phyloP scores from a whole-genome alignment of 1,140 invertebrate genomes.

The Agrilus planipennis region DNA sequence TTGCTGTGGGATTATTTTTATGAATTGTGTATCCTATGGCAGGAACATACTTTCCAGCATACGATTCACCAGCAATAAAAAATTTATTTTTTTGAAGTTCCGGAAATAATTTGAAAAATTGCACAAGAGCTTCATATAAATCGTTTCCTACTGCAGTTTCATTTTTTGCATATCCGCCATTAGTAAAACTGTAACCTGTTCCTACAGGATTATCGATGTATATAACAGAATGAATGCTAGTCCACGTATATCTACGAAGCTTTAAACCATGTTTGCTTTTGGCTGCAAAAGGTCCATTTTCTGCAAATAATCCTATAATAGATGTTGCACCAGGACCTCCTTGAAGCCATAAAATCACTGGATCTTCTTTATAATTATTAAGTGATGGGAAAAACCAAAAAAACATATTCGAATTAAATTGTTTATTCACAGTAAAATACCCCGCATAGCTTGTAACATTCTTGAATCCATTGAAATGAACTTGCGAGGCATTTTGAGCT shows the following conservation, averaged over 20 bases:
- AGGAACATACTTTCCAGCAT: constrained; percentile 73
- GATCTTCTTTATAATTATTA: constrained; percentile 36
- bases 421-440: constrained; percentile 57
- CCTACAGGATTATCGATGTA: constrained; percentile 85
- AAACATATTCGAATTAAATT: constrained; percentile 55
- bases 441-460: constrained; percentile 41
- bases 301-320: constrained; percentile 58
- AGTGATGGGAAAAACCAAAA: constrained; percentile 68
- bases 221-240: constrained; percentile 55
- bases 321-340: constrained; percentile 62
- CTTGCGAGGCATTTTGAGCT: constrained; percentile 23
- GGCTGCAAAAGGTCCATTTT: constrained; percentile 50
- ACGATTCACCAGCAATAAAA: constrained; percentile 74
- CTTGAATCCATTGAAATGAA: constrained; percentile 20
- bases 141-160: constrained; percentile 53
- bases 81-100: constrained; percentile 53
- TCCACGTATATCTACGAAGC: constrained; percentile 56
- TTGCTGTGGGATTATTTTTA: constrained; percentile 45
- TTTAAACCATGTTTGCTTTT: constrained; percentile 35
- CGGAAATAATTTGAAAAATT: constrained; percentile 64
- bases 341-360: constrained; percentile 64
- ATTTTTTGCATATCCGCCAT: constrained; percentile 49
- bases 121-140: constrained; percentile 49
- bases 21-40: constrained; percentile 63
- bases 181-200: constrained; percentile 64